Evolutionary conservation across 2,113 vertebrate species (phyloP).

Genomic region (Scomber scombrus): DNA sequence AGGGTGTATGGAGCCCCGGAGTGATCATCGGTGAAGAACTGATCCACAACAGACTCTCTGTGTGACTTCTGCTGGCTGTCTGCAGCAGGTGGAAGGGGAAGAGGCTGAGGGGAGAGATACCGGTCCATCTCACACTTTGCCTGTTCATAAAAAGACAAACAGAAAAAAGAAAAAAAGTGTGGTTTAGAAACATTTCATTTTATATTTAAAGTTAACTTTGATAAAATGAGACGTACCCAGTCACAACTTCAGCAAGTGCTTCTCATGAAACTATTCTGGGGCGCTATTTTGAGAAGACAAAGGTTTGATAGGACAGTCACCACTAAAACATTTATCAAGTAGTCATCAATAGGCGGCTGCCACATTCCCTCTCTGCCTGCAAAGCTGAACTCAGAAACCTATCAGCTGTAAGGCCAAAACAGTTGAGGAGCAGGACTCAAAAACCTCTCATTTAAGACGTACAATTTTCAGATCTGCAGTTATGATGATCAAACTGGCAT

Average conservation of each 20-base stretch:
- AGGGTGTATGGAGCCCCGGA: constrained; percentile 92
- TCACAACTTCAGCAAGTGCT: constrained; percentile 6
- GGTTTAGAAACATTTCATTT: constrained; percentile 11
- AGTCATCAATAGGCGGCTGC: constrained; percentile 88
- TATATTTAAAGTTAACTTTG: neutral
- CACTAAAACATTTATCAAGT: constrained; percentile 92
- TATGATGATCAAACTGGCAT: neutral
- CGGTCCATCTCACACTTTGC: constrained; percentile 97
- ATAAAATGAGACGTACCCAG: neutral
- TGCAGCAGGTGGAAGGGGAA: constrained; percentile 69
- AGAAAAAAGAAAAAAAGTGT: neutral
- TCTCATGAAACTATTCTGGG: constrained; percentile 45
- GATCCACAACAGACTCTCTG: constrained; percentile 91
- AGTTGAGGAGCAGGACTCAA: constrained; percentile 8
- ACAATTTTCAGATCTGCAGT: constrained; percentile 2
- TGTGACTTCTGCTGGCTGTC: constrained; percentile 85
- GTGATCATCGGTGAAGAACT: constrained; percentile 93
- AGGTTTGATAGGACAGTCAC: constrained; percentile 85
- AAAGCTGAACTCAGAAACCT: constrained; percentile 86
- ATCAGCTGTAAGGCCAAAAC: constrained; percentile 30
- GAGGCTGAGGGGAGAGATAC: constrained; percentile 92
- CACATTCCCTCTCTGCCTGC: constrained; percentile 91
- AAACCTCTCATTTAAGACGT: neutral
- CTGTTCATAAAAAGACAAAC: constrained; percentile 72
- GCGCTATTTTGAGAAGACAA: constrained; percentile 74